Percentiles rank a stretch among this genome's conserved stretches.
phyloP scores from a whole-genome alignment of 2,888 invertebrate genomes.

The Calliphora vomitoria region DNA sequence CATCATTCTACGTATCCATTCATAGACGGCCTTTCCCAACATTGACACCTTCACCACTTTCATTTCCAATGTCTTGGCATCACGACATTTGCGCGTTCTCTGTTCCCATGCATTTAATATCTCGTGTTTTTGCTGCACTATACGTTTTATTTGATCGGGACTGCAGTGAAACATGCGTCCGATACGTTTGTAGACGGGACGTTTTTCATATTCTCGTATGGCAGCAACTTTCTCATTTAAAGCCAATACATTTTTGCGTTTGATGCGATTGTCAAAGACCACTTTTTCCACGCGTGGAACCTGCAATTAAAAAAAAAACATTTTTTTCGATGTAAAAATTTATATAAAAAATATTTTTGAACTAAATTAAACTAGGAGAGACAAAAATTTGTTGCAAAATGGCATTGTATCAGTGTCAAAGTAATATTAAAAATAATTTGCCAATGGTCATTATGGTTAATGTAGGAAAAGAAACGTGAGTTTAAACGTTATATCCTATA shows the following conservation, averaged over 20 bases:
- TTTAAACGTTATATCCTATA: no score
- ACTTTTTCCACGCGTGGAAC: constrained; percentile 77
- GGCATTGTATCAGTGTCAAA: no score
- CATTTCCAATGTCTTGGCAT: constrained; percentile 80
- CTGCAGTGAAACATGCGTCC: constrained; percentile 83
- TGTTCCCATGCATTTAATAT: constrained; percentile 83
- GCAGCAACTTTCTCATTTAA: constrained; percentile 83
- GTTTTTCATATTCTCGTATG: constrained; percentile 81
- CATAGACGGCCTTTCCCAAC: constrained; percentile 82
- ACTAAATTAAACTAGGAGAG: no score
- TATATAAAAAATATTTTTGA: no score
- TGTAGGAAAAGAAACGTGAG: no score
- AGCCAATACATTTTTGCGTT: constrained; percentile 82
- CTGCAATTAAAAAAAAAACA: no score
- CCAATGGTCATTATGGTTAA: no score
- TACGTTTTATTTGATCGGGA: constrained; percentile 83
- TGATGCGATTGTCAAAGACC: constrained; percentile 82
- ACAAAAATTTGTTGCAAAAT: no score
- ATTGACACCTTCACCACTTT: constrained; percentile 82
- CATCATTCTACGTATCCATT: constrained; percentile 84
- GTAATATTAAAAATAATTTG: no score
- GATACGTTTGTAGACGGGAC: constrained; percentile 83
- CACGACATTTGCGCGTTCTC: constrained; percentile 80
- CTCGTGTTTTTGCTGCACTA: constrained; percentile 81
- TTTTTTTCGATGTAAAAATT: no score